phyloP scores from a whole-genome alignment of 2,888 invertebrate genomes.

The Epicampocera succincta region DNA sequence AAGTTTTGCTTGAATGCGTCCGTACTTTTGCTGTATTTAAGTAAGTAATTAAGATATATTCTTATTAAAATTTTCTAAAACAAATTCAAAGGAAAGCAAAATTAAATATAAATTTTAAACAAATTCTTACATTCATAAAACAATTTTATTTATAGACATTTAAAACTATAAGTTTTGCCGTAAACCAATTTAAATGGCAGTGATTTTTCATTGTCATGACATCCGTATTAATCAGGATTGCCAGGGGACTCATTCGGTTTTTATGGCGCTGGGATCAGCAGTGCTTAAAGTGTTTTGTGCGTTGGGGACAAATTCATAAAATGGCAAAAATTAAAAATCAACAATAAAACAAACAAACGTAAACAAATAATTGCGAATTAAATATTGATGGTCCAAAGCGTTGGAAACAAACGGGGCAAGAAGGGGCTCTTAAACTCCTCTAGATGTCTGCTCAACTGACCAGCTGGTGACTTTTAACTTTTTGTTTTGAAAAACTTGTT shows the following conservation, averaged over 20 bases:
- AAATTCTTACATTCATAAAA: no score
- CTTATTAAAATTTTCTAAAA: no score
- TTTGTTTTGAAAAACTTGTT: background rate
- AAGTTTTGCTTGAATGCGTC: no score
- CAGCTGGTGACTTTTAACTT: background rate
- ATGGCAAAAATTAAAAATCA: no score
- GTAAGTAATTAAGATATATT: no score
- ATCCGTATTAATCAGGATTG: constrained; percentile 38
- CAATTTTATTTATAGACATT: background rate
- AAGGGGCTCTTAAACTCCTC: no score
- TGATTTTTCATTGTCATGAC: background rate
- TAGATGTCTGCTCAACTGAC: background rate
- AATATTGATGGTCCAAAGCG: background rate
- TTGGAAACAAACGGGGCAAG: background rate
- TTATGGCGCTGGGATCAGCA: background rate
- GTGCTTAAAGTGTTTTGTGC: constrained; percentile 19
- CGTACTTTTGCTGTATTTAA: no score
- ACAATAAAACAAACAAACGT: background rate
- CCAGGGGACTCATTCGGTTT: constrained; percentile 15
- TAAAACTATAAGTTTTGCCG: background rate
- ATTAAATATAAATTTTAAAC: no score
- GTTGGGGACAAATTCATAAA: background rate
- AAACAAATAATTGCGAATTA: background rate
- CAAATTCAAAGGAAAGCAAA: no score
- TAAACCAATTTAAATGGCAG: background rate